A percentile compares a stretch with the other conserved stretches of the same genome.
These are phyloP conservation scores for Halotydeus destructor DNA, from an alignment of 1,140 invertebrate genomes.

Conservation along the genomic window DNA sequence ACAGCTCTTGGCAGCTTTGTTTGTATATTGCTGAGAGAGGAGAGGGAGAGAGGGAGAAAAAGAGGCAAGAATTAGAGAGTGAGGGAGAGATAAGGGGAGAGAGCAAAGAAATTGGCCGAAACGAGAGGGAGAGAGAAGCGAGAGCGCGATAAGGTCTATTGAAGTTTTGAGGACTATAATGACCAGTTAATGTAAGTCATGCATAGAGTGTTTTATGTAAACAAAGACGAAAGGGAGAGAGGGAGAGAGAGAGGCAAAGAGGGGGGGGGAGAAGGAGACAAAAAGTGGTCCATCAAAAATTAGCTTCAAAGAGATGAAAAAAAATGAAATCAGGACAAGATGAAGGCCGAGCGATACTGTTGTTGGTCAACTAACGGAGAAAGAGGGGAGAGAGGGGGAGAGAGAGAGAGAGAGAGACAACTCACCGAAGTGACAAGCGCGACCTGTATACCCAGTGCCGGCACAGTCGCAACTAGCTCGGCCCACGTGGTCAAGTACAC, in stretches of 20 bases:
- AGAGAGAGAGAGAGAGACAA: slow-evolving; percentile 7
- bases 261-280: too few relatives aligned
- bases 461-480: slow-evolving; percentile 66
- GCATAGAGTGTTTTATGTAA: slow-evolving; percentile 8
- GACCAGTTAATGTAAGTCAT: not conserved
- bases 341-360: not conserved
- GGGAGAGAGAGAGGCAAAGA: too few relatives aligned
- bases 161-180: slow-evolving; percentile 4
- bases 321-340: too few relatives aligned
- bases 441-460: slow-evolving; percentile 59
- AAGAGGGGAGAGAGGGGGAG: not conserved
- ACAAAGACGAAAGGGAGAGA: too few relatives aligned
- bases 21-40: slow-evolving; percentile 44
- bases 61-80: slow-evolving; percentile 1
- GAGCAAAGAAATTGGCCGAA: too few relatives aligned
- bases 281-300: too few relatives aligned
- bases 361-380: not conserved
- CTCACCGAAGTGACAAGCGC: slow-evolving; percentile 74
- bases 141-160: too few relatives aligned
- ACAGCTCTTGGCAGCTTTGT: slow-evolving; percentile 75
- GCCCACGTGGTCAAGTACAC: slow-evolving; percentile 32
- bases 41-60: too few relatives aligned
- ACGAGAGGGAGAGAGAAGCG: too few relatives aligned
- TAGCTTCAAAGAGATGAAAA: too few relatives aligned
- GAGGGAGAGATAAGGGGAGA: too few relatives aligned